phyloP scores from a whole-genome alignment of 2,888 invertebrate species.

The Poecilus cupreus region DNA sequence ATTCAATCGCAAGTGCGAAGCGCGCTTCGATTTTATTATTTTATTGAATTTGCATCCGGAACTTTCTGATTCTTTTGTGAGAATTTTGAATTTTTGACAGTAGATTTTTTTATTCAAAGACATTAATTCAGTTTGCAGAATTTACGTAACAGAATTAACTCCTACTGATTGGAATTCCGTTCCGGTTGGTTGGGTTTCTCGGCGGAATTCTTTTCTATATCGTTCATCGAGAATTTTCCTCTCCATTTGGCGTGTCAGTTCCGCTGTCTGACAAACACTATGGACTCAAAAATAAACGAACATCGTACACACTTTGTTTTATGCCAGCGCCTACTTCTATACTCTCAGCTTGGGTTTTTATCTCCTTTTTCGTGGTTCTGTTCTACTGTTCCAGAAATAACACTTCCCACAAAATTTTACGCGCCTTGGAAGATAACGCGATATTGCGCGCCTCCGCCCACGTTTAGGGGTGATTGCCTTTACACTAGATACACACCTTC shows the following conservation, averaged over 20 bases:
- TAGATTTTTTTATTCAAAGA: slow-evolving; percentile 29
- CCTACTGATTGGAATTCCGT: slow-evolving; percentile 46
- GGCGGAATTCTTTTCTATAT: slow-evolving; percentile 36
- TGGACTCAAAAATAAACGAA: slow-evolving; percentile 14
- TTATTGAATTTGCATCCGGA: slow-evolving; percentile 36
- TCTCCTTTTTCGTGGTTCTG: neutral
- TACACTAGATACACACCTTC: no score
- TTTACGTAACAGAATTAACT: slow-evolving; percentile 32
- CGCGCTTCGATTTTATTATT: slow-evolving; percentile 22
- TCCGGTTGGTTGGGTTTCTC: slow-evolving; percentile 20
- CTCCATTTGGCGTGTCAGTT: slow-evolving; percentile 51
- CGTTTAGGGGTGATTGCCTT: no score
- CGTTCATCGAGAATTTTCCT: slow-evolving; percentile 47
- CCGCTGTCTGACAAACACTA: slow-evolving; percentile 34
- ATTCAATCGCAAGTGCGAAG: slow-evolving; percentile 34
- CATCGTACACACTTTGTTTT: slow-evolving; percentile 27
- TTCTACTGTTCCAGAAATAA: no score
- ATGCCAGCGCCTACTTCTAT: slow-evolving; percentile 4
- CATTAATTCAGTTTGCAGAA: slow-evolving; percentile 26
- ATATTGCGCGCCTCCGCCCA: no score
- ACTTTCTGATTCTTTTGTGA: neutral
- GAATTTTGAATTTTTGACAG: neutral
- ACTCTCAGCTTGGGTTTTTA: neutral
- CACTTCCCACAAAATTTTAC: no score
- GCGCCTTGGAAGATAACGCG: no score